Base-by-base conservation (phyloP, 2,113 vertebrate species). In the Anthoscopus minutus region DNA sequence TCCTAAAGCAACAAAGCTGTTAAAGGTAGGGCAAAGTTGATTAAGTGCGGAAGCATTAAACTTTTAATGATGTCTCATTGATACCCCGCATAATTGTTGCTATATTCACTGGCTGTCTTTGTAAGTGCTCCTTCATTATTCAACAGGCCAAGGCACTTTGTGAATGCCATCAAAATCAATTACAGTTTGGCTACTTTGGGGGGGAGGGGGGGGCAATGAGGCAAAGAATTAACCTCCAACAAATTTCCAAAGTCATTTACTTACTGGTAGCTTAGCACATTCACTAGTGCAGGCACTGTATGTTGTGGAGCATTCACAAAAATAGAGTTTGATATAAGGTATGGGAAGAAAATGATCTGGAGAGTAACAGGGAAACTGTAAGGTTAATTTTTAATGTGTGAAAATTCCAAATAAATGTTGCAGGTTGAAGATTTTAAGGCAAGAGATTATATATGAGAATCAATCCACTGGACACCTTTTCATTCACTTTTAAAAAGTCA, bases 221-320 rank as follows among this genome's bases (percentile, higher is more conserved):
- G 95, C 97, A 98, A 96, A 98, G 97, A 97, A 98, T 98, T 98
- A 98, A 98, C 97, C 97, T 98, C 97, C 94, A 98, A 97, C 94
- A 98, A 97, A 98, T 97, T 98, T 98, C 94, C 86, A 97, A 98
- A 97, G 97, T 98, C 96, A 97, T 97, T 98, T 98, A 89, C 85
- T 93, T 92, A 85, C 86, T 93, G 84, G 97, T 94, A 86, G 77
- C 77, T 96, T 96, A 94, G 83, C 78, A 83, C 74, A 69, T 95
- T 97, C 94, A 72, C 78, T 92, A 95, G 86, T 73, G 94, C 24
- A 78, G 87, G 28, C 89, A 83, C 35, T 92, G 85, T 60, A 73
- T 61, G 6, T 73, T 96, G 95, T 4, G 6, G 42, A 96, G 47
- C 65, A 95, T 95, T 97, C 96, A 77, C 38, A 95, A 96, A 96